Percentiles rank a stretch among this genome's conserved stretches.
Conservation (phyloP, 2,797 vertebrate species). For the Clarias pachynema region DNA sequence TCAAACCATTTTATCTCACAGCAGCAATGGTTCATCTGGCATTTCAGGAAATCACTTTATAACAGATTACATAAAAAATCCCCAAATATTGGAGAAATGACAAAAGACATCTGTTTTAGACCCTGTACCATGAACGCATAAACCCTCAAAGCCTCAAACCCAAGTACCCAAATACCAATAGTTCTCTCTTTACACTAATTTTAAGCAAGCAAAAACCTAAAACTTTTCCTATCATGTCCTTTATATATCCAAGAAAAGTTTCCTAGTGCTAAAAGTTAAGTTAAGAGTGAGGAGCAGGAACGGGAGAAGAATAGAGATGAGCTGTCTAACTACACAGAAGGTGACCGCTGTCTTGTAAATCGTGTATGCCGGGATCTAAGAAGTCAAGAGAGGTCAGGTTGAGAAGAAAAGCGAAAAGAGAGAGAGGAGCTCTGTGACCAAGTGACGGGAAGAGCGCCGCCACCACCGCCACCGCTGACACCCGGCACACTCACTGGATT, state of each 20-base stretch:
- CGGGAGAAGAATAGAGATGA: constrained; percentile 9
- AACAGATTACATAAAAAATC: too few relatives aligned
- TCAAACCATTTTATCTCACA: too few relatives aligned
- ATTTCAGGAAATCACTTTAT: too few relatives aligned
- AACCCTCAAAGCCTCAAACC: background rate
- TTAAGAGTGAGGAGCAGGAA: constrained; percentile 18
- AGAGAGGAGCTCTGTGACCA: constrained; percentile 61
- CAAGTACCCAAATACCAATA: background rate
- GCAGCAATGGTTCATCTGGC: too few relatives aligned
- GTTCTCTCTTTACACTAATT: too few relatives aligned
- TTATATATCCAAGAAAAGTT: background rate
- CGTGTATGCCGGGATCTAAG: background rate
- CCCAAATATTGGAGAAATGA: background rate
- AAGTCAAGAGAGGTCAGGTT: constrained; percentile 49
- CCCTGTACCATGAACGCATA: background rate
- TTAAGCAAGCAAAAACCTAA: background rate
- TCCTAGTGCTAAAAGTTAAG: background rate
- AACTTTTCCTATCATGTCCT: background rate
- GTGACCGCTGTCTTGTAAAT: constrained; percentile 1
- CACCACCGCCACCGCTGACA: constrained; percentile 61
- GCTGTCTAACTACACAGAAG: background rate
- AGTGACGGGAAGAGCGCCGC: constrained; percentile 62
- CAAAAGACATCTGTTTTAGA: background rate
- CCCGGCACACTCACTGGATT: constrained; percentile 64
- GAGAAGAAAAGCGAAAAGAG: constrained; percentile 52